phyloP scores from a whole-genome alignment of 1,140 invertebrate genomes.

The Tribolium castaneum region DNA sequence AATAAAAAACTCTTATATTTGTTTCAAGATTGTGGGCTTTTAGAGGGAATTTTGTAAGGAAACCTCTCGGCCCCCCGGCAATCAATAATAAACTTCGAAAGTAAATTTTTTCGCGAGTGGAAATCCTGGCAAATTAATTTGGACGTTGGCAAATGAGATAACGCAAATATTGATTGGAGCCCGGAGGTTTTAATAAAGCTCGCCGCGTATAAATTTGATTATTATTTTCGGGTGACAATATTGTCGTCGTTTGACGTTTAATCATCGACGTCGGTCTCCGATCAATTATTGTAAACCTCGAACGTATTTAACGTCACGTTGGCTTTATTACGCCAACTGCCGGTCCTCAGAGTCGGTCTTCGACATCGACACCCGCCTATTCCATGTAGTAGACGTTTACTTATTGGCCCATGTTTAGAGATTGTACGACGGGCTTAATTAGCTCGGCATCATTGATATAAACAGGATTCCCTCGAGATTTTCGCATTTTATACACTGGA shows the following conservation, averaged over 20 bases:
- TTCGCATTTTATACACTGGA: not conserved
- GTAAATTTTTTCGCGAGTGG: too few species aligned
- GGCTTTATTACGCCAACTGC: slow-evolving; percentile 36
- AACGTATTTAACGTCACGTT: slow-evolving; percentile 39
- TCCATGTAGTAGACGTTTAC: slow-evolving; percentile 33
- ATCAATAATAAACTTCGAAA: too few species aligned
- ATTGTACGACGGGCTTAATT: slow-evolving; percentile 18
- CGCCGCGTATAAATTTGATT: not conserved
- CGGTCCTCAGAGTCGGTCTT: slow-evolving; percentile 21
- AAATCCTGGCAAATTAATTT: not conserved
- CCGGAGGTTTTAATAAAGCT: not conserved
- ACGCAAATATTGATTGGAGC: not conserved
- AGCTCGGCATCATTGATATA: slow-evolving; percentile 17
- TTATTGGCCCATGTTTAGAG: slow-evolving; percentile 26
- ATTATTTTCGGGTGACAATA: not conserved
- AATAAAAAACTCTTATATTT: too few species aligned
- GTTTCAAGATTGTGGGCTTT: too few species aligned
- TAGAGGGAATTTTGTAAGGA: too few species aligned
- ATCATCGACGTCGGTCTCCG: not conserved
- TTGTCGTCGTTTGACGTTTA: not conserved
- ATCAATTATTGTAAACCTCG: slow-evolving; percentile 1
- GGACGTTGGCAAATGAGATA: not conserved
- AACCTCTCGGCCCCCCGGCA: too few species aligned
- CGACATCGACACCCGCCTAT: slow-evolving; percentile 18
- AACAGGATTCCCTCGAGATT: slow-evolving; percentile 1